Conservation (phyloP, 2,113 vertebrate species). For the Trogon surrucura region DNA sequence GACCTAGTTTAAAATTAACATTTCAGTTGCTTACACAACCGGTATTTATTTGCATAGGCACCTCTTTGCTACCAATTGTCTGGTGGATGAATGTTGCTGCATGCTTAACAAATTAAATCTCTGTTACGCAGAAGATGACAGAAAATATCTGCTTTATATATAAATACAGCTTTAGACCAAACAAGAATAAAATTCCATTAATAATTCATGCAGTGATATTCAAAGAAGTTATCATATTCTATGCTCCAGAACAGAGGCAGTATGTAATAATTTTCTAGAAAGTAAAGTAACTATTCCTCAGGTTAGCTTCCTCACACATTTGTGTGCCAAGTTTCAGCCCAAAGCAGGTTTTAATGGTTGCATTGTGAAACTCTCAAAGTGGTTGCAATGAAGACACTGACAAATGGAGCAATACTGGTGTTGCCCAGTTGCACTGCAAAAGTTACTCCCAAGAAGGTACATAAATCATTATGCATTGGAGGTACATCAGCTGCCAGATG, state of each 20-base stretch:
- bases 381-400: conserved; percentile 2
- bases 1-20: not conserved
- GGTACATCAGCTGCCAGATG: not conserved
- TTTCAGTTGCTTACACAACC: not conserved
- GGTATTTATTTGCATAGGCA: not conserved
- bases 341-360: conserved; percentile 27
- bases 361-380: not conserved
- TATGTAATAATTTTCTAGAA: conserved; percentile 27
- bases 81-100: not conserved
- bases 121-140: not conserved
- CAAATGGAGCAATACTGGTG: not conserved
- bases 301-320: not conserved
- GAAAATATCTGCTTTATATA: conserved; percentile 19
- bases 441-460: not conserved
- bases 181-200: not conserved
- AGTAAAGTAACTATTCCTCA: conserved; percentile 3
- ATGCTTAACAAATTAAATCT: not conserved
- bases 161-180: conserved; percentile 32
- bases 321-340: conserved; percentile 1
- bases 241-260: not conserved
- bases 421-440: not conserved
- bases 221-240: not conserved
- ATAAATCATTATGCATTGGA: not conserved
- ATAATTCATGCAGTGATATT: conserved; percentile 18
- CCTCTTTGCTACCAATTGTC: not conserved